phyloP scores from a whole-genome alignment of 2,113 vertebrate genomes.

The Astur gentilis region DNA sequence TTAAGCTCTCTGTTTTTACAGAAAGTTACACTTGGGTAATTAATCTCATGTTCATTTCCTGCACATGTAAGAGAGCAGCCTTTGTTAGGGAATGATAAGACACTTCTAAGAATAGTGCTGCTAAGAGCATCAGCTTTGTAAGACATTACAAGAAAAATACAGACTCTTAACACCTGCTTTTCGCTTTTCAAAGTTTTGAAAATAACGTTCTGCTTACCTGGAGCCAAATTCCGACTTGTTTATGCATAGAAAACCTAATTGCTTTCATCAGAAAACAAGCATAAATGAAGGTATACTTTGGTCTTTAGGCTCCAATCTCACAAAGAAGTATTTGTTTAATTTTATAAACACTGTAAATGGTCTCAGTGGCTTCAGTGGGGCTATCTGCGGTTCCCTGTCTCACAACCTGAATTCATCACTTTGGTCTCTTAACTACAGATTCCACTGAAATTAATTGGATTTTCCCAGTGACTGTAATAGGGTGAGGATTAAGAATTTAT shows the following conservation, averaged over 20 bases:
- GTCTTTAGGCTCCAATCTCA: neutral
- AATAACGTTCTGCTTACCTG: neutral
- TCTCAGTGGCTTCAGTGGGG: neutral
- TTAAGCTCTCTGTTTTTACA: constrained; percentile 44
- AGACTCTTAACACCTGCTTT: constrained; percentile 34
- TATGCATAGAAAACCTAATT: neutral
- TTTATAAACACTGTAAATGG: neutral
- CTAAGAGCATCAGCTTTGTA: constrained; percentile 28
- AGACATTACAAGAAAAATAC: constrained; percentile 17
- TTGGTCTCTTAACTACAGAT: neutral
- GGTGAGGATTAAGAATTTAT: neutral
- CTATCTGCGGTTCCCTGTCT: neutral
- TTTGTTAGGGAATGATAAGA: constrained; percentile 70
- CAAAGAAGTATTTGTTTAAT: neutral
- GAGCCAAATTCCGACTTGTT: neutral
- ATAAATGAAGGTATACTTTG: neutral
- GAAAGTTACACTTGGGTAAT: constrained; percentile 47
- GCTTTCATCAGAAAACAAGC: neutral
- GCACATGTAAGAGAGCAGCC: constrained; percentile 37
- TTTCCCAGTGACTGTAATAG: neutral
- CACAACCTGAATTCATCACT: neutral
- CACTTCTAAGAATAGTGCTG: constrained; percentile 65
- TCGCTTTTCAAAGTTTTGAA: constrained; percentile 8
- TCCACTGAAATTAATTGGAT: neutral
- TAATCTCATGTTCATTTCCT: constrained; percentile 58